Evolutionary conservation across 2,888 invertebrate genomes (phyloP).

Genomic region (Hirtodrosophila trivittata): DNA sequence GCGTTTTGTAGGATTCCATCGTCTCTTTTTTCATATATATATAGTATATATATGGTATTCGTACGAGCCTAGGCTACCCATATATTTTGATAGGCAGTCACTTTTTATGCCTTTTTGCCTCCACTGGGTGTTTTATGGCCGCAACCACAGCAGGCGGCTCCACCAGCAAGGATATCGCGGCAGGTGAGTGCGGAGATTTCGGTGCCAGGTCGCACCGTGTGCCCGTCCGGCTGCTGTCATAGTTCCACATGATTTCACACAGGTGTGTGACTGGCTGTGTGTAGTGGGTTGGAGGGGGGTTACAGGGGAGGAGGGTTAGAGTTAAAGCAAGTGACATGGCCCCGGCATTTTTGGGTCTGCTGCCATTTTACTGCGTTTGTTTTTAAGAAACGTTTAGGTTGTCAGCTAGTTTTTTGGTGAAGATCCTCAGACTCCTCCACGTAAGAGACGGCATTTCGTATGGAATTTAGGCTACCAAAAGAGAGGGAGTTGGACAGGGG

Average conservation of each 20-base stretch:
- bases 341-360: slow-evolving; percentile 51
- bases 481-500: too few species aligned
- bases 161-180: slow-evolving; percentile 13
- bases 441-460: slow-evolving; percentile 29
- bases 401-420: slow-evolving; percentile 64
- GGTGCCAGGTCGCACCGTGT: slow-evolving; percentile 20
- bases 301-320: not conserved
- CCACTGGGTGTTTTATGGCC: slow-evolving; percentile 68
- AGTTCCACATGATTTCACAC: slow-evolving; percentile 71
- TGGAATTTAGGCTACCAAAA: slow-evolving; percentile 34
- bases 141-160: slow-evolving; percentile 71
- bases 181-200: not conserved
- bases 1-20: slow-evolving; percentile 29
- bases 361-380: slow-evolving; percentile 55
- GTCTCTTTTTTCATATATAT: slow-evolving; percentile 12
- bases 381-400: slow-evolving; percentile 74
- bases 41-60: slow-evolving; percentile 34
- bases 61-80: slow-evolving; percentile 33
- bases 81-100: slow-evolving; percentile 76
- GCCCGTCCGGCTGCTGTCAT: slow-evolving; percentile 62
- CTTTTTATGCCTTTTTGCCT: slow-evolving; percentile 66
- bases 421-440: slow-evolving; percentile 6
- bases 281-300: not conserved
- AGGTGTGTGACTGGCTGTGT: slow-evolving; percentile 46
- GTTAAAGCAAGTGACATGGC: slow-evolving; percentile 52